Evolutionary conservation across 1,140 invertebrate species (phyloP).

Genomic region (Temnothorax curvispinosus): DNA sequence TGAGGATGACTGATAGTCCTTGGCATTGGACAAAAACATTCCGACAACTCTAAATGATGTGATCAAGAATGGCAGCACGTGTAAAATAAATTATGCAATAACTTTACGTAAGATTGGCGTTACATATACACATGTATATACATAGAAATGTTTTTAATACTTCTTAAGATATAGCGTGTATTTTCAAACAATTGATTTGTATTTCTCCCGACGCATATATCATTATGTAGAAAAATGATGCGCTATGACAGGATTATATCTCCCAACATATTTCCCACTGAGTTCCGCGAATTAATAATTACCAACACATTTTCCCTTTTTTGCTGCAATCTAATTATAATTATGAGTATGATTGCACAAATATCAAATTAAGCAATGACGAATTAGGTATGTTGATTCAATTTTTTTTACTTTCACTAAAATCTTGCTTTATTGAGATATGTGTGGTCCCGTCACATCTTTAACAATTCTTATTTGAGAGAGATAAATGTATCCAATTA

Average conservation of each 20-base stretch:
- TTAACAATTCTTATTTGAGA: not conserved
- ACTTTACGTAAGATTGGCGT: slow-evolving; percentile 28
- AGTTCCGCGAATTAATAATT: slow-evolving; percentile 43
- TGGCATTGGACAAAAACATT: not conserved
- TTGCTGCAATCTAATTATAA: not conserved
- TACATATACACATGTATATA: not conserved
- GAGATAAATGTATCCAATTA: not conserved
- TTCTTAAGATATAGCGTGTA: not conserved
- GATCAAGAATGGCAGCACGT: not conserved
- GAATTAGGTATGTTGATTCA: not conserved
- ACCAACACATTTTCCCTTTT: not conserved
- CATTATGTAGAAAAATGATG: slow-evolving; percentile 48
- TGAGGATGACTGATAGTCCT: not conserved
- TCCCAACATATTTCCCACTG: not conserved
- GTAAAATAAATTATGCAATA: slow-evolving; percentile 50
- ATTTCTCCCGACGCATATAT: slow-evolving; percentile 28
- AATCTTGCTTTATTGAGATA: not conserved
- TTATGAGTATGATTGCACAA: not conserved
- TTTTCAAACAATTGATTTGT: slow-evolving; percentile 39
- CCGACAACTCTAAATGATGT: not conserved
- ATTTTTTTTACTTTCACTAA: not conserved
- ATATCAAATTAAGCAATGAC: not conserved
- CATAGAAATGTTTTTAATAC: not conserved
- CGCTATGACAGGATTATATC: slow-evolving; percentile 22
- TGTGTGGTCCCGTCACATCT: not conserved